Evolutionary conservation across 2,113 vertebrate species (phyloP).

Genomic region (Stegastes partitus): DNA sequence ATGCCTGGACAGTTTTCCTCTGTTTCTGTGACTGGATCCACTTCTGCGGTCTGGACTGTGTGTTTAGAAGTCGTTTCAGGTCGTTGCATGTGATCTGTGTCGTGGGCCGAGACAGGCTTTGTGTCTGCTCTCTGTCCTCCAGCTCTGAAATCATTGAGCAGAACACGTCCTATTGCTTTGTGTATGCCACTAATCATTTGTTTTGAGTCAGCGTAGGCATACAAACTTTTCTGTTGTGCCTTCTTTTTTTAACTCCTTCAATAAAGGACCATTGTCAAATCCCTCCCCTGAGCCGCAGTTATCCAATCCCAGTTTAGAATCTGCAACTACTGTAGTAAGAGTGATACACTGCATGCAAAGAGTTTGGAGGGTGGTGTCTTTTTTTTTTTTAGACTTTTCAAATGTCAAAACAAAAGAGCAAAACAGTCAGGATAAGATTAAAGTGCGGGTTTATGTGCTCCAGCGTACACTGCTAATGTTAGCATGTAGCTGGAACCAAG

Average conservation of each 20-base stretch:
- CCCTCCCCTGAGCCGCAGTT: not conserved
- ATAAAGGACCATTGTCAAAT: constrained; percentile 11
- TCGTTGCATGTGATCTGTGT: constrained; percentile 71
- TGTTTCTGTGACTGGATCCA: constrained; percentile 72
- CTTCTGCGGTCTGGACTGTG: constrained; percentile 73
- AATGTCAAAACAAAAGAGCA: not conserved
- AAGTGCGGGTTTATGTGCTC: not conserved
- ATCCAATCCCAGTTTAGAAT: constrained; percentile 14
- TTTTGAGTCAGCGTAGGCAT: constrained; percentile 31
- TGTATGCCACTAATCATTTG: constrained; percentile 50
- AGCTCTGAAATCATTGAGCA: constrained; percentile 61
- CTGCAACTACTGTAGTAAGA: not conserved
- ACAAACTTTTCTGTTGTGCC: constrained; percentile 5
- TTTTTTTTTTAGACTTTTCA: not conserved
- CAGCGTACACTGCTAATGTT: not conserved
- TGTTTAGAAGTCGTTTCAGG: constrained; percentile 75
- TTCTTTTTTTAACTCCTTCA: constrained; percentile 25
- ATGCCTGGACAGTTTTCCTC: constrained; percentile 73
- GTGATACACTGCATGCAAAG: not conserved
- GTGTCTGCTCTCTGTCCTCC: constrained; percentile 68
- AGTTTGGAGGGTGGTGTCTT: no score
- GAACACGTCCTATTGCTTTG: constrained; percentile 60
- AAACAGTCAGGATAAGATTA: not conserved
- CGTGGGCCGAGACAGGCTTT: constrained; percentile 54
- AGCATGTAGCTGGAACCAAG: not conserved